Evolutionary conservation across 2,888 invertebrate species (phyloP).

Genomic region (Acholoe squamosa): DNA sequence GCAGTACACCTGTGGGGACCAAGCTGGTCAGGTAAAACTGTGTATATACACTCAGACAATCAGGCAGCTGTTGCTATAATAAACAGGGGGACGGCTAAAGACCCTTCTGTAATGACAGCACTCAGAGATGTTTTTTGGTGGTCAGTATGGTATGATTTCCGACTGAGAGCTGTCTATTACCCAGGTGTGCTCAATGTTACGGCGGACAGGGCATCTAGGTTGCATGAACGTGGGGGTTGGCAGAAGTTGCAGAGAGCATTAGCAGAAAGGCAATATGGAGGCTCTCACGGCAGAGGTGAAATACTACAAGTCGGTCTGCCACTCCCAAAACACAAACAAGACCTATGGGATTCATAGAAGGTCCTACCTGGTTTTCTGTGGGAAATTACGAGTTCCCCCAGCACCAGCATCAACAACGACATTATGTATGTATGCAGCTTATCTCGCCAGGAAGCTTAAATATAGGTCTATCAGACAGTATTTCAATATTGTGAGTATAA

Average conservation of each 20-base stretch:
- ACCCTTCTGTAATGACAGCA: no score
- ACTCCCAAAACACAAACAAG: slow-evolving; percentile 29
- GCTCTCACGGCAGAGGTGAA: no score
- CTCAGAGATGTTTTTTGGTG: no score
- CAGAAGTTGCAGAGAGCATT: neutral
- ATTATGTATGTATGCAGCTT: slow-evolving; percentile 31
- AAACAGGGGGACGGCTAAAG: no score
- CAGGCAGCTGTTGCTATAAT: no score
- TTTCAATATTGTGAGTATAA: neutral
- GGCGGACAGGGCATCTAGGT: neutral
- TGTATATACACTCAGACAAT: no score
- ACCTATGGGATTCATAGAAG: neutral
- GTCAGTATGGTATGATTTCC: no score
- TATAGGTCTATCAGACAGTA: neutral
- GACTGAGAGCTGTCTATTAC: neutral
- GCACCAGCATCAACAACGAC: neutral
- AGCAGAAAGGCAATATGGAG: neutral
- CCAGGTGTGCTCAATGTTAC: neutral
- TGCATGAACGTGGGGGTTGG: neutral
- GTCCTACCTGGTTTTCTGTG: slow-evolving; percentile 21
- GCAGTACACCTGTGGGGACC: neutral
- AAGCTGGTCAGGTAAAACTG: neutral
- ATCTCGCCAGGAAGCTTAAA: neutral
- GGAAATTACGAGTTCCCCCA: neutral
- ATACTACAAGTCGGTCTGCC: no score